These are phyloP conservation scores for Drosophila orena DNA, from an alignment of 1,140 invertebrate species.

Conservation along the genomic window DNA sequence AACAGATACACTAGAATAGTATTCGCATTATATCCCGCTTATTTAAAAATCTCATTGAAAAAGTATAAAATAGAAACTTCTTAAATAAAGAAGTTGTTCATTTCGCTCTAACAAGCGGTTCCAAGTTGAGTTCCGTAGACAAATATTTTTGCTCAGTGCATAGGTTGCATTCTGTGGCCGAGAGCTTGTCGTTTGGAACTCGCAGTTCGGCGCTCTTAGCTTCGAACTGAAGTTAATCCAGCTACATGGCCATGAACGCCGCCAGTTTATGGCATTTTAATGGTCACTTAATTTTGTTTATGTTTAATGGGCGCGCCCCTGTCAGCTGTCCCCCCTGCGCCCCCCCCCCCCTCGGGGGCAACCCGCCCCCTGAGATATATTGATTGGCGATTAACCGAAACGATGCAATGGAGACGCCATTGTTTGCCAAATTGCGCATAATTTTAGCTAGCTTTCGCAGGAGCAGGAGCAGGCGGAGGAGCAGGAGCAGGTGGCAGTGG, in stretches of 20 bases:
- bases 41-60: no score
- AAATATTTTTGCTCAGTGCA: constrained; percentile 1
- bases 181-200: constrained; percentile 1
- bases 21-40: no score
- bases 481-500: not conserved
- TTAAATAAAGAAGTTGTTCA: no score
- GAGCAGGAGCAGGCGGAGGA: not conserved
- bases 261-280: constrained; percentile 85
- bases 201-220: constrained; percentile 15
- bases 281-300: constrained; percentile 85
- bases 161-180: constrained; percentile 6
- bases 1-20: not conserved
- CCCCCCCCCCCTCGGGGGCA: constrained; percentile 1
- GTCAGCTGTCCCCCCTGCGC: constrained; percentile 54
- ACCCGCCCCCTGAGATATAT: constrained; percentile 51
- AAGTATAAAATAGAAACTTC: no score
- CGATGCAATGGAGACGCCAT: constrained; percentile 55
- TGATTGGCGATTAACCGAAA: constrained; percentile 79
- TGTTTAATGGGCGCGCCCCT: constrained; percentile 81
- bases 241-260: constrained; percentile 73
- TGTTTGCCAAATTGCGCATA: constrained; percentile 77
- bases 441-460: constrained; percentile 49
- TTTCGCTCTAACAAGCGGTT: no score
- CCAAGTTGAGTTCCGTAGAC: no score
- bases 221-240: constrained; percentile 53